Conservation (phyloP, 30 jellyfish, hydroid and myxozoan genomes). For the Rhopilema esculentum region DNA sequence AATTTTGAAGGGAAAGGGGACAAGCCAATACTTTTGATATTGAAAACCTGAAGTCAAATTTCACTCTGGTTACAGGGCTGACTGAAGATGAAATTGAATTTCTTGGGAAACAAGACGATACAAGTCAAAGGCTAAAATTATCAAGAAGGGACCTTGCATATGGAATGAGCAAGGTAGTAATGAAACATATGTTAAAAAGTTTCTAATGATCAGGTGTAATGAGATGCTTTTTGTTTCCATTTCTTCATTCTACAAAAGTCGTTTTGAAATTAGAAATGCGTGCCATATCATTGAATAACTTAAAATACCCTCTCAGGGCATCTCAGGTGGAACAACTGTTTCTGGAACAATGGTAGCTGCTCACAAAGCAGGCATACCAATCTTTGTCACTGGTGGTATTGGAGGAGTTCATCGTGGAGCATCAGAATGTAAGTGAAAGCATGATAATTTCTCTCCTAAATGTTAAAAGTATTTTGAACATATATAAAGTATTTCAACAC, state of each 20-base stretch:
- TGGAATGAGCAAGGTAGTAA: conserved; percentile 79
- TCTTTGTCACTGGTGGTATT: conserved; percentile 98
- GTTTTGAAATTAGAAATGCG: not conserved
- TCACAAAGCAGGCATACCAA: conserved; percentile 83
- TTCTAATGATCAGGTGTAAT: no score
- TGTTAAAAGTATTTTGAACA: not conserved
- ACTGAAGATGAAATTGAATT: conserved; percentile 69
- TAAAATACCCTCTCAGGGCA: conserved; percentile 35
- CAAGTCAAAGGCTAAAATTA: conserved; percentile 34
- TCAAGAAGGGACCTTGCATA: conserved; percentile 90
- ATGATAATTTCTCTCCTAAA: not conserved
- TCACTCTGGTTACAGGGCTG: conserved; percentile 61
- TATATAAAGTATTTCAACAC: no score
- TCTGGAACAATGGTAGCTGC: conserved; percentile 99
- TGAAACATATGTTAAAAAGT: no score
- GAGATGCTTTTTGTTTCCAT: not conserved
- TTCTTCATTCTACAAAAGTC: not conserved
- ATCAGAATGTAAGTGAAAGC: conserved; percentile 58
- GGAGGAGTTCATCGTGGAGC: conserved; percentile 99
- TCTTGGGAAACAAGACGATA: conserved; percentile 43
- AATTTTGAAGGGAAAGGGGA: no score
- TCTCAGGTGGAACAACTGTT: conserved; percentile 98
- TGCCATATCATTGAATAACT: not conserved
- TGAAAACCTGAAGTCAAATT: no score
- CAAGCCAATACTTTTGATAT: no score